Percentiles rank a stretch among this genome's conserved stretches.
Conservation (phyloP, 1,140 invertebrate genomes). For the Helicoverpa armigera region DNA sequence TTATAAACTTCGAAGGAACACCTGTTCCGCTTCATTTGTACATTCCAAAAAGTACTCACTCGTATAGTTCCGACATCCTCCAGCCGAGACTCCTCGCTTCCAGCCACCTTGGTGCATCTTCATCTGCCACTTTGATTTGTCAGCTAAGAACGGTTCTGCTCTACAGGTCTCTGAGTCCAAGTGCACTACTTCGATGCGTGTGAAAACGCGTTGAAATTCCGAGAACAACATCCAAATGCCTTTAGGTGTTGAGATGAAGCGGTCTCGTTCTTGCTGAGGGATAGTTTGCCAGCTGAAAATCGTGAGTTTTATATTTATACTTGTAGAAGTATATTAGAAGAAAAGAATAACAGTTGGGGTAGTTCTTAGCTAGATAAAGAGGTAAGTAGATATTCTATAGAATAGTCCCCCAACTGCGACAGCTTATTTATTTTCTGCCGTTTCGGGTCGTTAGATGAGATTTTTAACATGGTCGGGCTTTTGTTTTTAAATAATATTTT, state of each 20-base stretch:
- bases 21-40: not conserved
- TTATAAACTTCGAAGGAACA: too few relatives aligned
- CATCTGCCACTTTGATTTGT: conserved; percentile 94
- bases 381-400: too few relatives aligned
- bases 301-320: not conserved
- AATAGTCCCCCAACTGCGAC: too few relatives aligned
- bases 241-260: conserved; percentile 90
- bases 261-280: conserved; percentile 89
- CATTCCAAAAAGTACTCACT: conserved; percentile 82
- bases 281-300: conserved; percentile 50
- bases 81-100: conserved; percentile 95
- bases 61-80: conserved; percentile 96
- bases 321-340: too few relatives aligned
- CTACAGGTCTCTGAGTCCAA: conserved; percentile 94
- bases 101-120: conserved; percentile 95
- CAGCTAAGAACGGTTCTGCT: conserved; percentile 93
- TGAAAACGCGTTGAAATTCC: conserved; percentile 95
- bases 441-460: too few relatives aligned
- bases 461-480: too few relatives aligned
- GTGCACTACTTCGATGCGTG: conserved; percentile 94
- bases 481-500: too few relatives aligned
- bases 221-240: conserved; percentile 96
- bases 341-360: too few relatives aligned
- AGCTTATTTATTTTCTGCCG: too few relatives aligned
- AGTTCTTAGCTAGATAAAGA: too few relatives aligned